A percentile compares a stretch with the other conserved stretches of the same genome.
Evolutionary conservation across 2,113 vertebrate species (phyloP).

Genomic region (Climacteris rufus): DNA sequence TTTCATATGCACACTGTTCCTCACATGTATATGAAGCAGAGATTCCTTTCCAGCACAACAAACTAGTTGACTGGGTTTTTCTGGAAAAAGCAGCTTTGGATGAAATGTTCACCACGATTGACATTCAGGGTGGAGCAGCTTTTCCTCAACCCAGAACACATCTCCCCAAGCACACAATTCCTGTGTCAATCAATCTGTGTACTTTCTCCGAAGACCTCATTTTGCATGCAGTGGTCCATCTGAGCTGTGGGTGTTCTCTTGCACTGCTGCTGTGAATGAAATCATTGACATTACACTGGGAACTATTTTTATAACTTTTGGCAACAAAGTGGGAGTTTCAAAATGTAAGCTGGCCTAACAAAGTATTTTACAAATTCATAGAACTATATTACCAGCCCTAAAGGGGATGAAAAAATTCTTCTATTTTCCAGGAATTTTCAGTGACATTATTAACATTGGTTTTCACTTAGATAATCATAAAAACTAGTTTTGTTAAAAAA

Average conservation of each 20-base stretch:
- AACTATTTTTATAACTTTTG: conserved; percentile 27
- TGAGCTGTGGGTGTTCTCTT: neutral
- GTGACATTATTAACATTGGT: neutral
- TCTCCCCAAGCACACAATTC: neutral
- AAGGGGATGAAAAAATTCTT: neutral
- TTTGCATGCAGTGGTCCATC: neutral
- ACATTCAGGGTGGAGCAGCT: neutral
- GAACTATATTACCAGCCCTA: neutral
- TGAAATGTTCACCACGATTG: neutral
- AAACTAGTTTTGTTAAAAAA: neutral
- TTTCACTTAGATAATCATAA: neutral
- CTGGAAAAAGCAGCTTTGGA: neutral
- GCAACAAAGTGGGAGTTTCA: neutral
- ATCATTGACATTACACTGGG: neutral
- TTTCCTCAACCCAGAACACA: neutral
- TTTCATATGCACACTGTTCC: neutral
- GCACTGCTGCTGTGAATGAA: conserved; percentile 2
- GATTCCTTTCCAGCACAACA: neutral
- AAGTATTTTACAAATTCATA: neutral
- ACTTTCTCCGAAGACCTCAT: neutral
- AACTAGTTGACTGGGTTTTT: neutral
- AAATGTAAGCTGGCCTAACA: neutral
- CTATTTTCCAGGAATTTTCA: neutral
- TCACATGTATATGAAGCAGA: neutral
- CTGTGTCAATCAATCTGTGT: neutral